These are phyloP conservation scores for Caenorhabditis afra DNA, from an alignment of 2,888 invertebrate genomes.

Conservation along the genomic window DNA sequence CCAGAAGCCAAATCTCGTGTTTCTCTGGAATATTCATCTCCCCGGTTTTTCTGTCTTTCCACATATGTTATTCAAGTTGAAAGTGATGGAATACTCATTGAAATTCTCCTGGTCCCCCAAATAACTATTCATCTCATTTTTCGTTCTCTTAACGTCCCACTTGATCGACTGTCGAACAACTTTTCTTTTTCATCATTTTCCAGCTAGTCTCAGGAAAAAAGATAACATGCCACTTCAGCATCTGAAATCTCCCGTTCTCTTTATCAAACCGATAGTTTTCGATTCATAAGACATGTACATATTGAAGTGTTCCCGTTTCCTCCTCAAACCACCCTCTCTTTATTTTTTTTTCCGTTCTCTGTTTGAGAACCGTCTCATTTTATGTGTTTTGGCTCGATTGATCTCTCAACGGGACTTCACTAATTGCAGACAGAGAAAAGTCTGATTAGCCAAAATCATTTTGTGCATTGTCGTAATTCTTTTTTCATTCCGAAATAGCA, in stretches of 20 bases:
- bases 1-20: constrained; percentile 11
- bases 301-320: background rate
- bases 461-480: no score
- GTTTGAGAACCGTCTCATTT: no score
- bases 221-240: background rate
- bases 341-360: no score
- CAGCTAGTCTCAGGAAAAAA: background rate
- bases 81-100: constrained; percentile 33
- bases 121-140: constrained; percentile 3
- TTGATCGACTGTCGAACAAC: background rate
- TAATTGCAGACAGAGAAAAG: no score
- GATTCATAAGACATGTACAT: constrained; percentile 19
- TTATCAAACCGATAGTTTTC: background rate
- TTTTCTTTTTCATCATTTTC: background rate
- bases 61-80: constrained; percentile 8
- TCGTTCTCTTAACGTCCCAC: background rate
- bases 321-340: background rate
- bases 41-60: background rate
- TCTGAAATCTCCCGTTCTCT: background rate
- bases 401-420: no score
- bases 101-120: constrained; percentile 2
- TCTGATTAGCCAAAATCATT: no score
- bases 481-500: no score
- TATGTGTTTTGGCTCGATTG: no score
- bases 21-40: constrained; percentile 29